Base-by-base conservation (phyloP, 2,797 vertebrate genomes). In the Pygocentrus nattereri region DNA sequence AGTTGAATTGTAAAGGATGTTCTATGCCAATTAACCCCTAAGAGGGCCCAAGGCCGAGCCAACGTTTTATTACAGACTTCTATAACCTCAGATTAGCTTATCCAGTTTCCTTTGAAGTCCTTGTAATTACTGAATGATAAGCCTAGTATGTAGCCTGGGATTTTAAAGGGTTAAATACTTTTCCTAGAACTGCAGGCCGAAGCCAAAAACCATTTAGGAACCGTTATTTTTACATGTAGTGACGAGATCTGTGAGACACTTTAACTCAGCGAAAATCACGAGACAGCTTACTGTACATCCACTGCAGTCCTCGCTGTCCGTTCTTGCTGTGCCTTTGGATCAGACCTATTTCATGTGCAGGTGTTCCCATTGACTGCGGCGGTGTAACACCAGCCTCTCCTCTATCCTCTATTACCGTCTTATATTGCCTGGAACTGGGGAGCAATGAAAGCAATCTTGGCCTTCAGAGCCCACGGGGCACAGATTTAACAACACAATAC, bases 391-490 rank as follows among this genome's bases (percentile, higher is more conserved):
- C 19, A 76, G 64, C 75, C 82, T 83, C 78, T 74, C 77, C n/a
- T 59, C 74, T 23, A 75, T 79, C 78, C 78, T 71, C 84, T 75
- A 84, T 85, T 88, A 88, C 79, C 77, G 85, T 84, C 82, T 78
- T 84, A 75, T 78, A 82, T 74, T 79, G 82, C 79, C 70, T 85
- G 81, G 75, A 84, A 83, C 82, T 23, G 69, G 83, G 86, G 88
- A 85, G 80, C 49, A 80, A 80, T 74, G 86, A 86, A 88, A 88
- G 84, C 84, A 85, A 90, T 93, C 85, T 89, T 75, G 59, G 81
- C 47, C 72, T 83, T 80, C 61, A 65, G 83, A 88, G 84, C 88
- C 88, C 87, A 0, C n/a, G 59, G 87, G 83, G 88, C 88, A 90
- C 80, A 74, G 78, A 82, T 84, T 82, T 89, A 91, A 91, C 86